Percentiles rank a stretch among this genome's conserved stretches.
Evolutionary conservation across 2,797 vertebrate genomes (phyloP).

Genomic region (Lindbergichthys nudifrons): DNA sequence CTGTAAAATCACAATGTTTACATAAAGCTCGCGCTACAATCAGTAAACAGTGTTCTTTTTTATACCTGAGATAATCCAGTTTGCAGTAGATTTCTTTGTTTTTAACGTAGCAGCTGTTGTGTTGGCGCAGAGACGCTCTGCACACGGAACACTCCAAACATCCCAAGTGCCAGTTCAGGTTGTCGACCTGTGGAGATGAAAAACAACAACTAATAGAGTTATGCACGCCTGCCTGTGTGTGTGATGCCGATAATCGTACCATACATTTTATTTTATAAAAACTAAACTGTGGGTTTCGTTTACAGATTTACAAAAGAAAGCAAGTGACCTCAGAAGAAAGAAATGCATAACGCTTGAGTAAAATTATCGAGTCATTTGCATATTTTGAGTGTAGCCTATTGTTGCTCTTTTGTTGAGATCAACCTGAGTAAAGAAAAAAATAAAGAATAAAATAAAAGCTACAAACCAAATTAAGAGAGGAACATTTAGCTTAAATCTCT

Average conservation of each 20-base stretch:
- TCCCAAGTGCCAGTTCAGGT: conserved; percentile 96
- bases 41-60: conserved; percentile 21
- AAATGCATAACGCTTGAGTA: too few relatives aligned
- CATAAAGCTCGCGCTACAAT: not conserved
- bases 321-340: not conserved
- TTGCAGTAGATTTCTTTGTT: conserved; percentile 99
- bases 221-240: not conserved
- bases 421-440: not conserved
- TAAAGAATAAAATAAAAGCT: not conserved
- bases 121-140: conserved; percentile 93
- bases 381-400: not conserved
- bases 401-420: not conserved
- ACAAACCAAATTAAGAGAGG: not conserved
- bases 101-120: conserved; percentile 99
- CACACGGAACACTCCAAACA: conserved; percentile 97
- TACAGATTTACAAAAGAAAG: not conserved
- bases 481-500: not conserved
- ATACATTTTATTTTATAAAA: not conserved
- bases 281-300: not conserved
- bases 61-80: conserved; percentile 99
- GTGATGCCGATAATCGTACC: not conserved
- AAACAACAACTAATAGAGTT: not conserved
- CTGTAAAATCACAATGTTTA: not conserved
- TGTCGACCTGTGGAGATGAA: conserved; percentile 89
- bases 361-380: not conserved